These are phyloP conservation scores for Agrotis segetum DNA, from an alignment of 2,888 invertebrate species.

Conservation along the genomic window DNA sequence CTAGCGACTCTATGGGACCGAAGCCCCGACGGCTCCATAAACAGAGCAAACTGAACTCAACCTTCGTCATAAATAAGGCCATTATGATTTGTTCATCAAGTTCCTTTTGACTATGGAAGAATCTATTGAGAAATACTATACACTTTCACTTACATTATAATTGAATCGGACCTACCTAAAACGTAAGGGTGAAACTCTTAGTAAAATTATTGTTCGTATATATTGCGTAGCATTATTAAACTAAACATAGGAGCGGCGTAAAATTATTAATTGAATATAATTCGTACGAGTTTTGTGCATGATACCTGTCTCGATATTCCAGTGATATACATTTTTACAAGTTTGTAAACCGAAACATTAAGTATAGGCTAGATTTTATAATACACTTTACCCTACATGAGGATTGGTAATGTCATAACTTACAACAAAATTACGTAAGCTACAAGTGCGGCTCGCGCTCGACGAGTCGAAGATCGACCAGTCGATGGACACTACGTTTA, in stretches of 20 bases:
- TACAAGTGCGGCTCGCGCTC: constrained; percentile 74
- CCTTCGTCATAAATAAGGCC: constrained; percentile 84
- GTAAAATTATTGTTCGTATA: constrained; percentile 85
- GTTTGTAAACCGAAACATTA: constrained; percentile 81
- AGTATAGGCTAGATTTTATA: constrained; percentile 83
- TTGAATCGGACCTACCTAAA: constrained; percentile 90
- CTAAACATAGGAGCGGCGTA: constrained; percentile 63
- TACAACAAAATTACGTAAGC: constrained; percentile 83
- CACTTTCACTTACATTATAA: constrained; percentile 88
- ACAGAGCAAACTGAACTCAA: constrained; percentile 68
- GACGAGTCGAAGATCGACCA: constrained; percentile 23
- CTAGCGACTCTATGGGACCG: constrained; percentile 83
- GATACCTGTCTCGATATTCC: constrained; percentile 80
- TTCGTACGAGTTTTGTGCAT: constrained; percentile 87
- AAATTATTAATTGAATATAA: constrained; percentile 70
- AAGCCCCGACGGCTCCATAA: constrained; percentile 61
- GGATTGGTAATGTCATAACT: constrained; percentile 82
- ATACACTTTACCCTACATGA: constrained; percentile 84
- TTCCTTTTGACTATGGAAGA: constrained; percentile 79
- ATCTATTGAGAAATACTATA: constrained; percentile 87
- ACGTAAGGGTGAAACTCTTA: constrained; percentile 79
- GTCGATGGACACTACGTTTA: constrained; percentile 68
- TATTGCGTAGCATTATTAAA: constrained; percentile 78
- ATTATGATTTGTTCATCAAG: constrained; percentile 76
- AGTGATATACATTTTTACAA: constrained; percentile 86